Evolutionary conservation across 2,113 vertebrate genomes (phyloP).

Genomic region (Strigops habroptila): DNA sequence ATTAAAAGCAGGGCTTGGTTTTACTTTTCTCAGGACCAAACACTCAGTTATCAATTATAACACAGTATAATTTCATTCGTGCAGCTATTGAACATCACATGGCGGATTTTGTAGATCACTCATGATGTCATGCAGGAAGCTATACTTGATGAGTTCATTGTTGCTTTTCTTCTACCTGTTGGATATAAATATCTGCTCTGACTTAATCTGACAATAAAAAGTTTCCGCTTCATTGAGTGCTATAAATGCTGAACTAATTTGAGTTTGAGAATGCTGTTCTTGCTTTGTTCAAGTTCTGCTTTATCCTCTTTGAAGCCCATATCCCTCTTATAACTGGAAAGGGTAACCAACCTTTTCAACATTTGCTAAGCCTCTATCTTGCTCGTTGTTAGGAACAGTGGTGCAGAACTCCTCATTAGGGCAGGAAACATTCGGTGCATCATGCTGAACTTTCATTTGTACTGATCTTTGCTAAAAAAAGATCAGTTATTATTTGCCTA

Average conservation of each 20-base stretch:
- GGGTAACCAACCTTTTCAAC: constrained; percentile 11
- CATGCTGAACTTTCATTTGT: constrained; percentile 37
- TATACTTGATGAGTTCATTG: neutral
- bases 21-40: neutral
- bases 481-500: constrained; percentile 46
- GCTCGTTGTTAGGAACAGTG: neutral
- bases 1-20: neutral
- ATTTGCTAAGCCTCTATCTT: neutral
- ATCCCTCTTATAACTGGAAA: neutral
- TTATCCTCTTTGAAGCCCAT: neutral
- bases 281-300: constrained; percentile 32
- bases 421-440: constrained; percentile 14
- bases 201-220: neutral
- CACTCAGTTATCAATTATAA: neutral
- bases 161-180: neutral
- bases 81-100: neutral
- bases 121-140: neutral
- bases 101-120: neutral
- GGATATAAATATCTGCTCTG: neutral
- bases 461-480: constrained; percentile 24
- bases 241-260: constrained; percentile 20
- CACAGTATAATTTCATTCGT: neutral
- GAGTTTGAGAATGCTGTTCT: neutral
- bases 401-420: constrained; percentile 38
- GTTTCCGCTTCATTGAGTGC: neutral